Evolutionary conservation across 1,140 invertebrate genomes (phyloP).

Genomic region (Ceratoteleas bidentatus): DNA sequence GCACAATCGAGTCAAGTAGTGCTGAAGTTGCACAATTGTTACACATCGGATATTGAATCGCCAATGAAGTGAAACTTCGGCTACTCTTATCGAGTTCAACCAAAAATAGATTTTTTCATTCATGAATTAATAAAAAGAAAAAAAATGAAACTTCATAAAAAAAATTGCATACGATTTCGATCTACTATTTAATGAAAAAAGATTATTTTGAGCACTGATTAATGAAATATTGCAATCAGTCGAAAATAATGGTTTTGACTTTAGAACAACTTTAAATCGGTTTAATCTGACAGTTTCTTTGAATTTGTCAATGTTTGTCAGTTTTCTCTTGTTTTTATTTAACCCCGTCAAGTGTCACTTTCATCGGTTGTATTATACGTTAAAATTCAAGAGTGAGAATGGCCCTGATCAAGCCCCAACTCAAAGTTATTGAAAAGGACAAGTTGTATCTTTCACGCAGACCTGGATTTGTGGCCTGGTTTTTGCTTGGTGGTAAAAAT

Average conservation of each 20-base stretch:
- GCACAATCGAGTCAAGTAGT: background rate
- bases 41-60: background rate
- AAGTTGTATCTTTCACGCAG: conserved; percentile 70
- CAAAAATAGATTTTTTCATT: too few relatives aligned
- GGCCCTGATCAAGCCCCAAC: conserved; percentile 57
- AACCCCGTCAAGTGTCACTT: conserved; percentile 6
- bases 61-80: background rate
- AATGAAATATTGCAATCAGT: too few relatives aligned
- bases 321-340: conserved; percentile 34
- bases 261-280: too few relatives aligned
- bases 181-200: too few relatives aligned
- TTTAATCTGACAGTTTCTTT: too few relatives aligned
- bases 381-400: conserved; percentile 62
- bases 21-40: background rate
- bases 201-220: too few relatives aligned
- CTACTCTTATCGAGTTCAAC: too few relatives aligned
- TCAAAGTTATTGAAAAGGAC: conserved; percentile 60
- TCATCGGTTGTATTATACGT: background rate
- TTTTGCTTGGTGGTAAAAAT: conserved; percentile 66
- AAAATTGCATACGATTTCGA: too few relatives aligned
- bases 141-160: too few relatives aligned
- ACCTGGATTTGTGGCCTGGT: conserved; percentile 62
- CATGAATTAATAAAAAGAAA: too few relatives aligned
- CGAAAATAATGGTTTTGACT: too few relatives aligned
- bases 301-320: conserved; percentile 3